Conservation (phyloP, 2,797 vertebrate species). For the Glossophaga mutica region DNA sequence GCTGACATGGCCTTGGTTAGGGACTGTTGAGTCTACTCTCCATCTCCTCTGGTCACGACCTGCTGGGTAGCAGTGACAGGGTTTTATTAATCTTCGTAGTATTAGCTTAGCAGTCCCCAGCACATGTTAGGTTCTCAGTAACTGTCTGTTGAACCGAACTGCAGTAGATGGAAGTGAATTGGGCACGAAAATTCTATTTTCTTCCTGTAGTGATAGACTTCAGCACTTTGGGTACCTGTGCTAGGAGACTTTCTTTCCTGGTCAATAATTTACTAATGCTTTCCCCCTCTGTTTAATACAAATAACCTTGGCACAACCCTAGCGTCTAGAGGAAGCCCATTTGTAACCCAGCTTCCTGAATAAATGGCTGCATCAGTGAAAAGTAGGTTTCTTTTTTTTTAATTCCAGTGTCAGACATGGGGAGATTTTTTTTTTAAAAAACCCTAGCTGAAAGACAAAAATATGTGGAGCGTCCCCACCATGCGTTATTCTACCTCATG, state of each 20-base stretch:
- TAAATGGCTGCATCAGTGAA: conserved; percentile 42
- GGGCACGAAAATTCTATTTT: conserved; percentile 38
- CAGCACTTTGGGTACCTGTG: conserved; percentile 17
- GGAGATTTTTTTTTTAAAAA: background rate
- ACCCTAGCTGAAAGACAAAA: conserved; percentile 28
- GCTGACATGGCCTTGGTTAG: background rate
- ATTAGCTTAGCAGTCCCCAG: background rate
- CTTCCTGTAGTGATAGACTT: background rate
- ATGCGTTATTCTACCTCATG: too few relatives aligned
- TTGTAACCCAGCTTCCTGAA: conserved; percentile 23
- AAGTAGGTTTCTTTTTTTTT: conserved; percentile 4
- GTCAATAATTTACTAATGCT: conserved; percentile 7
- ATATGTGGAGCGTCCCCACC: background rate
- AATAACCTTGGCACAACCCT: background rate
- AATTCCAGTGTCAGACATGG: conserved; percentile 11
- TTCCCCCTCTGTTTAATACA: conserved; percentile 21
- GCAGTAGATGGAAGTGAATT: background rate
- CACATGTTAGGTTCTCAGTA: conserved; percentile 36
- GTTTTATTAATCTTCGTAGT: conserved; percentile 7
- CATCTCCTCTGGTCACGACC: background rate
- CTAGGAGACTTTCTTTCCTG: conserved; percentile 15
- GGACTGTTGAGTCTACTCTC: background rate
- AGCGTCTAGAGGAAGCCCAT: conserved; percentile 21
- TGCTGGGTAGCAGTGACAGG: background rate
- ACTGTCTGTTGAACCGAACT: background rate